A percentile compares a stretch with the other conserved stretches of the same genome.
Evolutionary conservation across 2,888 invertebrate genomes (phyloP).

Genomic region (Baccha elongata): DNA sequence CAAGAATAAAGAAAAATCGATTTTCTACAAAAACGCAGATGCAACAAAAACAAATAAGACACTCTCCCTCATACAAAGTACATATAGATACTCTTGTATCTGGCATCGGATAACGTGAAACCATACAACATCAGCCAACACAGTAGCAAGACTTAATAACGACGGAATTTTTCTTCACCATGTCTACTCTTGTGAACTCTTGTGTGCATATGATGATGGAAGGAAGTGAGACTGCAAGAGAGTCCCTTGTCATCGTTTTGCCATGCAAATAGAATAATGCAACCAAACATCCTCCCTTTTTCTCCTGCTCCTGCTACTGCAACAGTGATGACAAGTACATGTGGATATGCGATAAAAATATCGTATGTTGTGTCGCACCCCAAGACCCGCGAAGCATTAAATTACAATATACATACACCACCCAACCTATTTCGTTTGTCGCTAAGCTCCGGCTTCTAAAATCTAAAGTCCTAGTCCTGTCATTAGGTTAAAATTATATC

Average conservation of each 20-base stretch:
- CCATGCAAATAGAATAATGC: slow-evolving; percentile 60
- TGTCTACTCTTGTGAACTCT: slow-evolving; percentile 7
- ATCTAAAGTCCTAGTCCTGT: slow-evolving; percentile 62
- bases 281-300: slow-evolving; percentile 29
- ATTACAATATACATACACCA: slow-evolving; percentile 18
- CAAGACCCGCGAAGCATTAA: neutral
- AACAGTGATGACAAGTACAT: slow-evolving; percentile 33
- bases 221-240: neutral
- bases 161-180: slow-evolving; percentile 15
- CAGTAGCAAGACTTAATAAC: slow-evolving; percentile 31
- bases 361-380: slow-evolving; percentile 7
- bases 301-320: neutral
- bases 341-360: slow-evolving; percentile 15
- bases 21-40: slow-evolving; percentile 34
- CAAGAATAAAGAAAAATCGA: slow-evolving; percentile 61
- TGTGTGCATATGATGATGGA: neutral
- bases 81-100: neutral
- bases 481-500: slow-evolving; percentile 62
- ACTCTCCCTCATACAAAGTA: neutral
- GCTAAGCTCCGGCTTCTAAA: slow-evolving; percentile 42
- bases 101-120: slow-evolving; percentile 43
- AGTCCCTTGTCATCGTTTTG: slow-evolving; percentile 29
- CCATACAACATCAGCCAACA: slow-evolving; percentile 46
- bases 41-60: slow-evolving; percentile 7
- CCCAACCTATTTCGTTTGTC: neutral